These are phyloP conservation scores for Clivina fossor DNA, from an alignment of 2,888 invertebrate species.

Conservation along the genomic window DNA sequence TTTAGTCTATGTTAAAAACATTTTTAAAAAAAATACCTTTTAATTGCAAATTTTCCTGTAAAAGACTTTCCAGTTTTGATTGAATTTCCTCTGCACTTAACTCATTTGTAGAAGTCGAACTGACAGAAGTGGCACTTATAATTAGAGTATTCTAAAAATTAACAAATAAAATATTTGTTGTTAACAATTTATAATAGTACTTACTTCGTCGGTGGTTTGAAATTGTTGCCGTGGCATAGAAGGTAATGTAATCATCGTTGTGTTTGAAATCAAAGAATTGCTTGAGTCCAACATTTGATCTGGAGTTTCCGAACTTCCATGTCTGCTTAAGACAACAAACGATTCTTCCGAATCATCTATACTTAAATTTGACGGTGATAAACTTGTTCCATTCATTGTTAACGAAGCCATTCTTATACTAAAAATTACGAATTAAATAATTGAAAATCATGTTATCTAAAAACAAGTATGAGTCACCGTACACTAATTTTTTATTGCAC, in stretches of 20 bases:
- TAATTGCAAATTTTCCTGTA: slow-evolving; percentile 45
- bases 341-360: slow-evolving; percentile 43
- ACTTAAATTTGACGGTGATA: slow-evolving; percentile 15
- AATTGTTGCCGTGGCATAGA: slow-evolving; percentile 35
- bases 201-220: slow-evolving; percentile 19
- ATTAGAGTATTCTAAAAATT: not conserved
- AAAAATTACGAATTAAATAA: slow-evolving; percentile 7
- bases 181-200: not conserved
- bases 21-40: slow-evolving; percentile 43
- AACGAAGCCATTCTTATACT: slow-evolving; percentile 29
- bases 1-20: no score
- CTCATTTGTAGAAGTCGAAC: slow-evolving; percentile 35
- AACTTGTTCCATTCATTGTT: slow-evolving; percentile 14
- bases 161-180: slow-evolving; percentile 6
- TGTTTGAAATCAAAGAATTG: slow-evolving; percentile 14
- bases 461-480: slow-evolving; percentile 2
- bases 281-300: not conserved
- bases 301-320: slow-evolving; percentile 35
- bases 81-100: slow-evolving; percentile 47
- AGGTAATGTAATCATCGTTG: slow-evolving; percentile 23
- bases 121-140: not conserved
- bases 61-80: slow-evolving; percentile 44
- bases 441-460: slow-evolving; percentile 1
- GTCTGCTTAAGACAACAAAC: slow-evolving; percentile 46
- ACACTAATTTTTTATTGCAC: slow-evolving; percentile 3